A percentile compares a stretch with the other conserved stretches of the same genome.
phyloP scores from a whole-genome alignment of 2,888 invertebrate genomes.

The Neuroscelio doddi region DNA sequence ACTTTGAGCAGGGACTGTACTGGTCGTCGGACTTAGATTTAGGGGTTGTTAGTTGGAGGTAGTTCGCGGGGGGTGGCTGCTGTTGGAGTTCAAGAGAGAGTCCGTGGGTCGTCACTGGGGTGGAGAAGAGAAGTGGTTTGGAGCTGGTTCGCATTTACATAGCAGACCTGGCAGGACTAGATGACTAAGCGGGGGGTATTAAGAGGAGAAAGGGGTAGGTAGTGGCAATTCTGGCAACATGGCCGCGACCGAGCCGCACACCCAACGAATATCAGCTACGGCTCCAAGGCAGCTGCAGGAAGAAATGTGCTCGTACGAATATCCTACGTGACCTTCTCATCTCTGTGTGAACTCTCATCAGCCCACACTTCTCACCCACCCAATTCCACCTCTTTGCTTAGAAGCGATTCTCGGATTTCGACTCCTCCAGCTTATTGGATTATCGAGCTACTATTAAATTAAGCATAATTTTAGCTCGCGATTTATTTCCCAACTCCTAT shows the following conservation, averaged over 20 bases:
- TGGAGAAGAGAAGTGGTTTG: constrained; percentile 56
- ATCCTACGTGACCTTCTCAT: constrained; percentile 53
- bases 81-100: constrained; percentile 54
- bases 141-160: constrained; percentile 71
- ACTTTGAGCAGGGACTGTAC: constrained; percentile 67
- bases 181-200: constrained; percentile 70
- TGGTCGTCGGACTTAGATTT: constrained; percentile 70
- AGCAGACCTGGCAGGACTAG: constrained; percentile 71
- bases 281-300: constrained; percentile 43
- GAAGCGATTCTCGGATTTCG: constrained; percentile 60
- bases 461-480: constrained; percentile 62
- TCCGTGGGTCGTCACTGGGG: constrained; percentile 54
- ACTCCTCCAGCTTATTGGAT: constrained; percentile 65
- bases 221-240: constrained; percentile 71
- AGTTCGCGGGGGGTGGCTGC: constrained; percentile 67
- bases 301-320: constrained; percentile 51
- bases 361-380: constrained; percentile 27
- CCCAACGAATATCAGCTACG: constrained; percentile 44
- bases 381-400: constrained; percentile 59
- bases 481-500: constrained; percentile 49
- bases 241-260: constrained; percentile 64
- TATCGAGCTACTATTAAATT: constrained; percentile 71
- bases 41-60: constrained; percentile 69
- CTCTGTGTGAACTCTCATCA: constrained; percentile 28
- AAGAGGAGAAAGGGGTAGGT: constrained; percentile 70